Percentiles rank a stretch among this genome's conserved stretches.
phyloP scores from a whole-genome alignment of 2,113 vertebrate genomes.

The Brachypteracias leptosomus region DNA sequence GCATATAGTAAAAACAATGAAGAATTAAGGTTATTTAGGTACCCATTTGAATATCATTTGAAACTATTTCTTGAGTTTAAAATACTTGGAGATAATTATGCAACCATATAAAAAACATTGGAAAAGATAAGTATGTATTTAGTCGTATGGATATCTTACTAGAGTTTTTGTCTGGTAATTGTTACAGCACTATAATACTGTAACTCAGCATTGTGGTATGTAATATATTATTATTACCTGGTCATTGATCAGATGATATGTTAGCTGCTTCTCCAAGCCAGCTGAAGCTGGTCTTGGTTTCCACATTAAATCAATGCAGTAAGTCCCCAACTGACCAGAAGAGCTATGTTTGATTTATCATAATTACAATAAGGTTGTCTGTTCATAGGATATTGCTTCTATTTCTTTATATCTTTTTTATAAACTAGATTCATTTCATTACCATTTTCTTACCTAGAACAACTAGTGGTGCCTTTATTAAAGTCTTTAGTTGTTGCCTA shows the following conservation, averaged over 20 bases:
- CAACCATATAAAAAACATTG: background rate
- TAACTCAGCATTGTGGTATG: constrained; percentile 31
- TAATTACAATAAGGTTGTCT: background rate
- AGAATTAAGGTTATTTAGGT: constrained; percentile 32
- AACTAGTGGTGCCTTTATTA: background rate
- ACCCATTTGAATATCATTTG: background rate
- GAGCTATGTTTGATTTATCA: background rate
- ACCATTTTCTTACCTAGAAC: background rate
- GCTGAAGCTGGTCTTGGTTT: background rate
- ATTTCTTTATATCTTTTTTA: background rate
- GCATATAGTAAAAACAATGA: background rate
- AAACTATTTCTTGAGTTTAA: constrained; percentile 7
- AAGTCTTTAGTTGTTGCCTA: background rate
- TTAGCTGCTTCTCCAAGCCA: background rate
- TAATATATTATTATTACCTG: constrained; percentile 31
- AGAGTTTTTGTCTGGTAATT: background rate
- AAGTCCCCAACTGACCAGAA: background rate
- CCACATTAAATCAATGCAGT: background rate
- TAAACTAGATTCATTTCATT: background rate
- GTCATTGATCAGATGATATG: constrained; percentile 34
- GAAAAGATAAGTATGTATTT: constrained; percentile 16
- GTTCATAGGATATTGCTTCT: background rate
- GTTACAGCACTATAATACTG: background rate
- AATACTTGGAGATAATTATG: constrained; percentile 11
- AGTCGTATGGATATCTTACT: background rate